A percentile compares a stretch with the other conserved stretches of the same genome.
Conservation (phyloP, 2,888 invertebrate genomes). For the Nomada lathburiana region DNA sequence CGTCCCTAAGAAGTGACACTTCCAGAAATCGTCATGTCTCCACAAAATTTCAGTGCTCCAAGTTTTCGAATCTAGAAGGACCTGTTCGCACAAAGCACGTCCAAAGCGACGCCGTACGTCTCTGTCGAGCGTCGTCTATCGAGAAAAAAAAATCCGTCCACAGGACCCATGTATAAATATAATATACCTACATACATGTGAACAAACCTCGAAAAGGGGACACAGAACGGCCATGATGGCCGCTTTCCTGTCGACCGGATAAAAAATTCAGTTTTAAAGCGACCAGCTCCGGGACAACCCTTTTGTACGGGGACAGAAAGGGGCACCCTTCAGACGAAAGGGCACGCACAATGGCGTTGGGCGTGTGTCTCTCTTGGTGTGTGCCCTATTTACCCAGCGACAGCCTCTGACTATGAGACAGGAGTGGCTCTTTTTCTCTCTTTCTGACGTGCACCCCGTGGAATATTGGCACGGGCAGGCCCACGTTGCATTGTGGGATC, state of each 20-base stretch:
- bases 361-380: constrained; percentile 84
- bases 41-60: no score
- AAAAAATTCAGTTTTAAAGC: constrained; percentile 79
- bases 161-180: background rate
- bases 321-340: constrained; percentile 77
- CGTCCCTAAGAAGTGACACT: no score
- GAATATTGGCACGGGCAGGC: constrained; percentile 78
- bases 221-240: constrained; percentile 78
- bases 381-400: constrained; percentile 83
- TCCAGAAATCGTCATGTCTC: no score
- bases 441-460: constrained; percentile 30
- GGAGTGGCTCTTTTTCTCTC: constrained; percentile 61
- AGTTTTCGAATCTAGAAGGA: background rate
- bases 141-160: constrained; percentile 3
- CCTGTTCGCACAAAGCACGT: constrained; percentile 22
- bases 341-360: constrained; percentile 80
- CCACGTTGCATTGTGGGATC: constrained; percentile 78
- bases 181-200: constrained; percentile 8
- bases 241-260: constrained; percentile 81
- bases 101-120: no score
- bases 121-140: constrained; percentile 44
- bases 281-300: constrained; percentile 76
- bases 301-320: constrained; percentile 77
- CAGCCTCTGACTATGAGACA: constrained; percentile 72
- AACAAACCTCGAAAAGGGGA: constrained; percentile 47